Evolutionary conservation across 1,140 invertebrate species (phyloP).

Genomic region (Zaprionus ghesquierei): DNA sequence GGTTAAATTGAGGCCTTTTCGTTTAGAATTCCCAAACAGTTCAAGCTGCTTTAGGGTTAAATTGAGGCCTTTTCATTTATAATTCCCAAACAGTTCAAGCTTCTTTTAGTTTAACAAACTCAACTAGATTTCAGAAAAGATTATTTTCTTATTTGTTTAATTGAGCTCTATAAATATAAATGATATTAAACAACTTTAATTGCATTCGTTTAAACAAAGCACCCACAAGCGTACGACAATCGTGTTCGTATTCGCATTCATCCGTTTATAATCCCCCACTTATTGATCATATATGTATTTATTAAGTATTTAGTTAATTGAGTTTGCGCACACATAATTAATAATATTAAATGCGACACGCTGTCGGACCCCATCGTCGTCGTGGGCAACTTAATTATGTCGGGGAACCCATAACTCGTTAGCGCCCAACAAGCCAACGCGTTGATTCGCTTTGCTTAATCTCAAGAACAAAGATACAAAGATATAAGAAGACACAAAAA

Average conservation of each 20-base stretch:
- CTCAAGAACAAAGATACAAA: not conserved
- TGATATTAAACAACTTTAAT: not conserved
- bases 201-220: not conserved
- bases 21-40: not conserved
- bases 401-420: constrained; percentile 11
- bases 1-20: no score
- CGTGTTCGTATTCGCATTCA: not conserved
- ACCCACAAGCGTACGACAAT: not conserved
- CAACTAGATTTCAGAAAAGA: no score
- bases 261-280: not conserved
- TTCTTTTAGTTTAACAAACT: no score
- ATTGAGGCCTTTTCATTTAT: no score
- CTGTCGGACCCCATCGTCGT: not conserved
- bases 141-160: no score
- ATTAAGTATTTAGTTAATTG: constrained; percentile 26
- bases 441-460: constrained; percentile 35
- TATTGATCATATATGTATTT: constrained; percentile 7
- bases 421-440: not conserved
- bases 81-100: no score
- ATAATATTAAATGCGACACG: constrained; percentile 18
- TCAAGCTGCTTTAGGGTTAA: no score
- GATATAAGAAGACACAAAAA: not conserved
- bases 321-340: constrained; percentile 23
- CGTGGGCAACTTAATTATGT: constrained; percentile 29
- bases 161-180: not conserved